Conservation (phyloP, 2,113 vertebrate species). For the Naja naja region DNA sequence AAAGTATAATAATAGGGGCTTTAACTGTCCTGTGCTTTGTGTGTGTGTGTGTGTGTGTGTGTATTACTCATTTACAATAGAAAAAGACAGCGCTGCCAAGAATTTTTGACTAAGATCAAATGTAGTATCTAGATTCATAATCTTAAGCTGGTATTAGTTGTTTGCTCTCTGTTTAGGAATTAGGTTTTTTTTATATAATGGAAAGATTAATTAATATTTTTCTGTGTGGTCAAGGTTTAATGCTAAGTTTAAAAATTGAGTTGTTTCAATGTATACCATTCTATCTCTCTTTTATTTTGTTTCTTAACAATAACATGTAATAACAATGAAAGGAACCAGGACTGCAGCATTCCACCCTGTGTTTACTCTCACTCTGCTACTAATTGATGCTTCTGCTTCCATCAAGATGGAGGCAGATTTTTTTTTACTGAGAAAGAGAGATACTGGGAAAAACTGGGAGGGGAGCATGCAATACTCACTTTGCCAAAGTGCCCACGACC, state of each 20-base stretch:
- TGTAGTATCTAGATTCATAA: background rate
- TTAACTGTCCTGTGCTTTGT: too few relatives aligned
- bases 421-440: background rate
- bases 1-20: too few relatives aligned
- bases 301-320: background rate
- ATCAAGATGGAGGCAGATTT: background rate
- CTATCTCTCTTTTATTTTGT: background rate
- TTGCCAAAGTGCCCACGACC: conserved; percentile 98
- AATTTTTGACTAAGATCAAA: too few relatives aligned
- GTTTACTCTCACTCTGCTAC: background rate
- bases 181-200: background rate
- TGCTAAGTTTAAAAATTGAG: background rate
- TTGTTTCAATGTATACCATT: background rate
- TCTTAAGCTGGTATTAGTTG: background rate
- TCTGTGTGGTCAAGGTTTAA: background rate
- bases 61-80: too few relatives aligned
- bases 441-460: background rate
- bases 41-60: too few relatives aligned
- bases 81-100: too few relatives aligned
- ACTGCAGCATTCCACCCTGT: background rate
- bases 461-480: conserved; percentile 54
- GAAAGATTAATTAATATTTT: background rate
- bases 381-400: background rate
- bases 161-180: background rate
- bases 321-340: background rate